Evolutionary conservation across 2,113 vertebrate genomes (phyloP).

Genomic region (Aphelocoma coerulescens): DNA sequence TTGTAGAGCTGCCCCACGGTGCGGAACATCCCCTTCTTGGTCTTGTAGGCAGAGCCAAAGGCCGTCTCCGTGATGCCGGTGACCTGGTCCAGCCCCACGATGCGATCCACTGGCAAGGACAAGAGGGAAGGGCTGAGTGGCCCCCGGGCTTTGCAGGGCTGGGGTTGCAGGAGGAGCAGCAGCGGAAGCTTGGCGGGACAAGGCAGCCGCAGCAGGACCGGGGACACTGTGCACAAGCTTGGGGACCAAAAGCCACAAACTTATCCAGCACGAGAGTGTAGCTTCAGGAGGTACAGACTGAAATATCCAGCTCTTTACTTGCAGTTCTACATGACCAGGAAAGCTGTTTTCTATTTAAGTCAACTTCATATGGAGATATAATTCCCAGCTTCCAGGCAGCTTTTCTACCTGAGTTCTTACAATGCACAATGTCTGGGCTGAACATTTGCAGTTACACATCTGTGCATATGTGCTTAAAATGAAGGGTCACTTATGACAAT

Average conservation of each 20-base stretch:
- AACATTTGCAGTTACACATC: background rate
- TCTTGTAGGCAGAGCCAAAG: slow-evolving; percentile 94
- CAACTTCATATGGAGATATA: background rate
- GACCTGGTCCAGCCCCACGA: slow-evolving; percentile 97
- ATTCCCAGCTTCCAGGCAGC: background rate
- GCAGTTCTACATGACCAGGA: slow-evolving; percentile 46
- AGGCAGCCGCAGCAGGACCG: slow-evolving; percentile 32
- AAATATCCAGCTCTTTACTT: slow-evolving; percentile 47
- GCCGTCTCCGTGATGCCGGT: slow-evolving; percentile 95
- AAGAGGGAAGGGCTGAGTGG: background rate
- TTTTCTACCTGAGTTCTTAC: background rate
- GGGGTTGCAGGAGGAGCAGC: background rate
- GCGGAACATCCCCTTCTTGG: slow-evolving; percentile 97
- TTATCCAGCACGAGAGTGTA: slow-evolving; percentile 14
- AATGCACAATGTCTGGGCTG: background rate
- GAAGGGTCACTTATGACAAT: background rate
- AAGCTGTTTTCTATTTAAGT: background rate
- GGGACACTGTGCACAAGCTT: slow-evolving; percentile 66
- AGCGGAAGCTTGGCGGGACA: slow-evolving; percentile 69
- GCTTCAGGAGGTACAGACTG: slow-evolving; percentile 7
- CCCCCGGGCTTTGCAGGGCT: accelerated
- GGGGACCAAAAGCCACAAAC: slow-evolving; percentile 66
- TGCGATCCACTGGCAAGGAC: slow-evolving; percentile 86
- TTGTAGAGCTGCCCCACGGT: slow-evolving; percentile 97
- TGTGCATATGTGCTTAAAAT: background rate